Evolutionary conservation across 2,113 vertebrate genomes (phyloP), one percentile per base, ranked within the genome.

Genomic region (Holacanthus passer): DNA sequence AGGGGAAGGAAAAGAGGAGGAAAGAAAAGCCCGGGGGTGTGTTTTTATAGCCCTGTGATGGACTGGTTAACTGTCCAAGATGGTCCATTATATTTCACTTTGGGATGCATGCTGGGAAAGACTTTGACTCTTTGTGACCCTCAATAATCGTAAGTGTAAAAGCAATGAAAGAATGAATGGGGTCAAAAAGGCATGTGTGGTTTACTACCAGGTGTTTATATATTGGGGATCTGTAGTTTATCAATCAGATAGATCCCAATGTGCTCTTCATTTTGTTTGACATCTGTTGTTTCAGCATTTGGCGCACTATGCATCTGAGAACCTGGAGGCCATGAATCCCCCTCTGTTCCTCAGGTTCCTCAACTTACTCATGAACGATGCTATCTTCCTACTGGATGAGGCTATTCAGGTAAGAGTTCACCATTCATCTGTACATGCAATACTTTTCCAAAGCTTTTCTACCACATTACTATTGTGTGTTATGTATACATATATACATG

Each of bases 311-410:
- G 98, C 98, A 77, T 98, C 97, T 1, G 94, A 97, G 93, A 99
- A 99, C 91, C 95, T 99, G 83, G 98, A 99, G 92, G 98, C 98
- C 27, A 99, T 99, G 96, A 98, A 96, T 72, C 96, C 98, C 5
- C 98, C 98, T 2, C 96, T 99, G 71, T 99, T 99, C 89, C 88
- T 99, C 84, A 96, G 97, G 85, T 99, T 97, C 90, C 96, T 99
- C 39, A 99, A 99, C 79, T 87, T 99, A 84, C 95, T 99, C 47
- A 99, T 99, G 97, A 99, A 99, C 0, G 98, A 99, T 87, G 98
- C 98, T 69, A 96, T 99, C 75, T 99, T 98, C 87, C 93, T 99
- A n/a, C 80, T 99, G 91, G 98, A 99, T 77, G 98, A 99, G 92
- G 98, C 98, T 73, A 99, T 99, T 94, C 98, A 99, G 97, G 98